Evolutionary conservation across 2,113 vertebrate species (phyloP).

Genomic region (Mus pahari): DNA sequence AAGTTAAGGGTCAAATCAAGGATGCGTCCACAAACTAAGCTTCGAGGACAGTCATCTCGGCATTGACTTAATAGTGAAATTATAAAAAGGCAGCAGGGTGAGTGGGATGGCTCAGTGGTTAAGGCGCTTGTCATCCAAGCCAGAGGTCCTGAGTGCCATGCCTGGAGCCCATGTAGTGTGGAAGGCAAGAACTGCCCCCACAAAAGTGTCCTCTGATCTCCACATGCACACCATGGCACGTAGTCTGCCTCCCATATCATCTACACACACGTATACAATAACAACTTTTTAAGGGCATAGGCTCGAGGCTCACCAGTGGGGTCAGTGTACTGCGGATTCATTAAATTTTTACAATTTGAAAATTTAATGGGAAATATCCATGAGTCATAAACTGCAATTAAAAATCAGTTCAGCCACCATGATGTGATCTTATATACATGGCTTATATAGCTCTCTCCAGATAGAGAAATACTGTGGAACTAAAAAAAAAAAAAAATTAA

Average conservation of each 20-base stretch:
- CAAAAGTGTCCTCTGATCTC: not conserved
- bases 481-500: not conserved
- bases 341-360: not conserved
- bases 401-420: not conserved
- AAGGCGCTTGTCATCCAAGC: not conserved
- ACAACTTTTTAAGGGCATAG: not conserved
- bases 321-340: not conserved
- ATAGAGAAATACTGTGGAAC: not conserved
- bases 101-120: not conserved
- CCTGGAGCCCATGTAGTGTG: too few relatives aligned
- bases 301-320: not conserved
- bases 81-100: not conserved
- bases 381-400: not conserved
- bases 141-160: not conserved
- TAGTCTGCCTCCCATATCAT: not conserved
- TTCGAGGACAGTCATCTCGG: not conserved
- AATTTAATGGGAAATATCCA: conserved; percentile 9
- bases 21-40: not conserved
- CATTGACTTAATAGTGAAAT: not conserved
- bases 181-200: not conserved
- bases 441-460: not conserved
- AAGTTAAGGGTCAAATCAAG: not conserved
- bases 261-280: not conserved
- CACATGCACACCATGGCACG: not conserved
- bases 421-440: not conserved